Base-by-base conservation (phyloP, 2,888 invertebrate species). In the Lordiphosa andalusiaca region DNA sequence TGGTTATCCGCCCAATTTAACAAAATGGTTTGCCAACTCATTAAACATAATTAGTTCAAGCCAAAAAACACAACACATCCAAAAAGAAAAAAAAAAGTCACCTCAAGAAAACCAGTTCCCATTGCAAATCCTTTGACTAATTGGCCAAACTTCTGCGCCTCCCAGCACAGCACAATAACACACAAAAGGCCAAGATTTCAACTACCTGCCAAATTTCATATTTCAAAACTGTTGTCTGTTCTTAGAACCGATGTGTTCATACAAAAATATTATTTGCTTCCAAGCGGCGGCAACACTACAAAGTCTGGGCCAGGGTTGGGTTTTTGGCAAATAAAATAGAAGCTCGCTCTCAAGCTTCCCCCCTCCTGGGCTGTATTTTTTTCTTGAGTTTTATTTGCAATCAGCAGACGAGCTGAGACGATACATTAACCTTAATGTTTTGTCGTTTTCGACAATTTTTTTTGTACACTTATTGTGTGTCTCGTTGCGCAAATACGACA, bases 341-440 rank as follows among this genome's bases (percentile, higher is more conserved):
- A 47, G 61, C 41, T 35, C n/a, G 10, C n/a, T 16, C 23, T 36
- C 25, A 21, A 44, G 33, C 13, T 46, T 37, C 62, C 56, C 46
- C 56, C 56, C 63, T 54, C 48, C n/a, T 21, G 6, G 36, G 6
- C 23, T 35, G 33, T 23, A 13, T 21, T 1, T 16, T 1, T 16
- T 16, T 36, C 13, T 42, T 60, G 6, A 21, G 13, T 42, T 49
- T 55, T 64, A 56, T 63, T 63, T 63, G 65, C 56, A 63, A 63
- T 64, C 54, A 49, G 56, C 50, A 46, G 49, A 44, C 42, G 38
- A 39, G 39, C 52, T 40, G 57, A 63, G 77, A 83, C 69, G 81
- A 76, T 71, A 80, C 83, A 71, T 80, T 83, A 77, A 83, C 77
- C 77, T 83, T 83, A 77, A 69, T 65, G 70, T 78, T 66, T 50